Evolutionary conservation across 2,888 invertebrate species (phyloP).

Genomic region (Iselma pallidipennis): DNA sequence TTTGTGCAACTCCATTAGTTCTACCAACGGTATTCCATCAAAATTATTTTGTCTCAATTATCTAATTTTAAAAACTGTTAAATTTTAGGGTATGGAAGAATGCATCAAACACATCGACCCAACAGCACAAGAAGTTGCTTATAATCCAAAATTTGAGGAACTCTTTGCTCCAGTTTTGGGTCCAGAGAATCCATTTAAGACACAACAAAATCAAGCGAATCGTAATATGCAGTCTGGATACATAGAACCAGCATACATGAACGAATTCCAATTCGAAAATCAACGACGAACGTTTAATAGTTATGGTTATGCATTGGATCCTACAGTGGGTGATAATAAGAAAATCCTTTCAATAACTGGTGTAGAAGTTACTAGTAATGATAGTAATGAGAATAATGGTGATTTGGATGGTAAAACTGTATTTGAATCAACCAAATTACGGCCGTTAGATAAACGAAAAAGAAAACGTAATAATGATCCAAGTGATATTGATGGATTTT

Average conservation of each 20-base stretch:
- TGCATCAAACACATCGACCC: conserved; percentile 75
- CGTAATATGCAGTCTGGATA: conserved; percentile 94
- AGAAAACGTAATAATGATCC: conserved; percentile 88
- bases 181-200: conserved; percentile 91
- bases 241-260: conserved; percentile 94
- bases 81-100: conserved; percentile 68
- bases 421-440: conserved; percentile 79
- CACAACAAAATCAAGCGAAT: conserved; percentile 82
- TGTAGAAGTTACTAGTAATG: neutral
- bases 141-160: conserved; percentile 95
- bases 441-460: conserved; percentile 73
- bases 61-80: neutral
- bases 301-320: conserved; percentile 94
- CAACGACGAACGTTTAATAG: conserved; percentile 93
- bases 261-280: conserved; percentile 96
- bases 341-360: conserved; percentile 64
- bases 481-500: conserved; percentile 89
- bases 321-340: conserved; percentile 70
- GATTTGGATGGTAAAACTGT: conserved; percentile 69
- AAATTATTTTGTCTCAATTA: neutral
- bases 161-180: conserved; percentile 90
- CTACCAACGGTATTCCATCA: conserved; percentile 71
- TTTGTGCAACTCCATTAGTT: conserved; percentile 84
- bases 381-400: conserved; percentile 64
- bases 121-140: conserved; percentile 77